Conservation (phyloP, 2,113 vertebrate species). For the Trogon melanurus region DNA sequence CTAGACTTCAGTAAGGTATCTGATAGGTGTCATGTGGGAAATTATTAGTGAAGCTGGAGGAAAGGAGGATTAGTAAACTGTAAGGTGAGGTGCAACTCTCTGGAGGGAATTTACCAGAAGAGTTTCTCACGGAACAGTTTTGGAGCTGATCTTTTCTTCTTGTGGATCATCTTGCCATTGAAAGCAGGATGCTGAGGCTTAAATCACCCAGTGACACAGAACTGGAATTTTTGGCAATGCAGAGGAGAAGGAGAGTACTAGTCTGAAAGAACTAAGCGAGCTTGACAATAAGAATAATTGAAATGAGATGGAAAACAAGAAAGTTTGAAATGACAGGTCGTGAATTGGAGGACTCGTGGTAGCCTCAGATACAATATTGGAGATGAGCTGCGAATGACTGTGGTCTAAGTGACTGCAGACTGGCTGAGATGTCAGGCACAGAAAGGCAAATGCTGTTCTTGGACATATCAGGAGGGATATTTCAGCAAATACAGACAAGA, state of each 20-base stretch:
- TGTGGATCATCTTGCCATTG: neutral
- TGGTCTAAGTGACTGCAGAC: neutral
- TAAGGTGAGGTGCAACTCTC: slow-evolving; percentile 22
- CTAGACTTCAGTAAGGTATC: slow-evolving; percentile 51
- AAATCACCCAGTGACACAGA: neutral
- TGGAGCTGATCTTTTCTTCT: slow-evolving; percentile 28
- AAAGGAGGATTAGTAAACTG: slow-evolving; percentile 50
- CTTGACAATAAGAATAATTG: slow-evolving; percentile 3
- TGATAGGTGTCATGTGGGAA: slow-evolving; percentile 55
- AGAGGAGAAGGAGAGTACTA: neutral
- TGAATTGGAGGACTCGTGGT: neutral
- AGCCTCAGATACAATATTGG: neutral
- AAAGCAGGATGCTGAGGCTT: slow-evolving; percentile 32
- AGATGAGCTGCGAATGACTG: neutral
- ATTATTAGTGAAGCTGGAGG: slow-evolving; percentile 22
- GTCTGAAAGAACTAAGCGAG: slow-evolving; percentile 7
- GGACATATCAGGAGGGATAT: neutral
- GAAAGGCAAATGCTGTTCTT: neutral
- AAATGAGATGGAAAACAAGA: slow-evolving; percentile 4
- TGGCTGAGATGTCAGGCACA: neutral
- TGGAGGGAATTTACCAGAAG: slow-evolving; percentile 10
- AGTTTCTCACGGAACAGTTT: neutral
- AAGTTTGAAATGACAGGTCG: neutral
- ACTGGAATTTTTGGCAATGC: neutral
- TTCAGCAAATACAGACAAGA: neutral